Conservation (phyloP, 2,113 vertebrate species). For the Andinoacara biseriatus region DNA sequence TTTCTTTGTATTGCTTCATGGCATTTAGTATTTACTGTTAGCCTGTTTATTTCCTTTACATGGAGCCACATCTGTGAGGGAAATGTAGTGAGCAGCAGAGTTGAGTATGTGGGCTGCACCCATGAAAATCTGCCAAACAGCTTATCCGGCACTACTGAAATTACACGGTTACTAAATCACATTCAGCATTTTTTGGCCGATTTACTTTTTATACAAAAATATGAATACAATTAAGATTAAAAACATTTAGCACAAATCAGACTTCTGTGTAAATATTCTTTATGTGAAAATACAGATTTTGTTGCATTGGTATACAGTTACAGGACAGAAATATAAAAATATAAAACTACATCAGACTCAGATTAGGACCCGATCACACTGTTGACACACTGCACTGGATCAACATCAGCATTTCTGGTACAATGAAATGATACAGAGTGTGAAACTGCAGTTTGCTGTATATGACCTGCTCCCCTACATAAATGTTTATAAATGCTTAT, state of each 20-base stretch:
- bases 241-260: neutral
- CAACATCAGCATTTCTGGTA: neutral
- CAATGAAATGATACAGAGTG: neutral
- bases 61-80: too few relatives aligned
- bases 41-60: too few relatives aligned
- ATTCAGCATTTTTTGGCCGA: neutral
- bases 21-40: too few relatives aligned
- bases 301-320: neutral
- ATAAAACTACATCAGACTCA: neutral
- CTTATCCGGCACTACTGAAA: too few relatives aligned
- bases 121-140: too few relatives aligned
- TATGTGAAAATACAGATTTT: slow-evolving; percentile 43
- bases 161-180: neutral
- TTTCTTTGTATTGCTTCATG: too few relatives aligned
- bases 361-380: neutral
- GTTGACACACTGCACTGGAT: neutral
- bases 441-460: neutral
- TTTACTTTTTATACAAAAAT: neutral
- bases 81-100: too few relatives aligned
- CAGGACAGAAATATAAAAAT: slow-evolving; percentile 43
- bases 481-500: slow-evolving; percentile 13
- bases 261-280: slow-evolving; percentile 33
- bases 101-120: too few relatives aligned
- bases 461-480: slow-evolving; percentile 16
- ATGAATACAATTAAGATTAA: neutral